Percentiles rank a stretch among this genome's conserved stretches.
Evolutionary conservation across 2,113 vertebrate genomes (phyloP).

Genomic region (Microcebus jonahi): DNA sequence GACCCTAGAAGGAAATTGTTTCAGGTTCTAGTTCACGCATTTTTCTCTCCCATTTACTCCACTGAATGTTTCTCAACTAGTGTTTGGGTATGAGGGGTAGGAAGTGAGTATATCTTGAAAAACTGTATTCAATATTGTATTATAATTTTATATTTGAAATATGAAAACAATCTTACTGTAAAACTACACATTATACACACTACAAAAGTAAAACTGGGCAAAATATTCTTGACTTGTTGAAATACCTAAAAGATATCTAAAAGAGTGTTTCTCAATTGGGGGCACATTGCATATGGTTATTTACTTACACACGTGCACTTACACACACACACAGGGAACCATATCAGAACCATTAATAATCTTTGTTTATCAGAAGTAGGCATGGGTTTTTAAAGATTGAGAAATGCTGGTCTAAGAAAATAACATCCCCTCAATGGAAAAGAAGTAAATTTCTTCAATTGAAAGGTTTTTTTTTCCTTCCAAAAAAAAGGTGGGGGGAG

Average conservation of each 20-base stretch:
- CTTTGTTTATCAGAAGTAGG: conserved; percentile 32
- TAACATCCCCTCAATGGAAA: conserved; percentile 37
- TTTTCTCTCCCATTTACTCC: conserved; percentile 58
- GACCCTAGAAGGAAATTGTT: conserved; percentile 46
- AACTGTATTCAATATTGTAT: conserved; percentile 55
- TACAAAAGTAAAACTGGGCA: conserved; percentile 50
- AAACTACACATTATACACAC: not conserved
- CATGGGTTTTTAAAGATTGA: not conserved
- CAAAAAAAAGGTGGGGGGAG: not conserved
- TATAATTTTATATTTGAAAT: conserved; percentile 63
- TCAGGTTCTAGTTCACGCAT: conserved; percentile 48
- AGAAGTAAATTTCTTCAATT: conserved; percentile 51
- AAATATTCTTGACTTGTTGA: conserved; percentile 23
- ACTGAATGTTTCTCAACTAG: conserved; percentile 61
- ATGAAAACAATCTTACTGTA: conserved; percentile 6
- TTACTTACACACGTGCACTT: too few species aligned
- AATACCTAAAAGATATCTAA: not conserved
- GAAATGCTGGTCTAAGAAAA: conserved; percentile 44
- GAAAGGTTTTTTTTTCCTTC: conserved; percentile 26
- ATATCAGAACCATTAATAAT: not conserved
- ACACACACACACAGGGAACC: not conserved
- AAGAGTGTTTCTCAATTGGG: not conserved
- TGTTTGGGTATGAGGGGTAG: conserved; percentile 2
- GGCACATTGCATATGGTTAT: not conserved
- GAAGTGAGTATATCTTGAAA: conserved; percentile 41